Evolutionary conservation across 1,140 invertebrate genomes (phyloP), one percentile per base, ranked within the genome.

Genomic region (Paracyclopina nana): DNA sequence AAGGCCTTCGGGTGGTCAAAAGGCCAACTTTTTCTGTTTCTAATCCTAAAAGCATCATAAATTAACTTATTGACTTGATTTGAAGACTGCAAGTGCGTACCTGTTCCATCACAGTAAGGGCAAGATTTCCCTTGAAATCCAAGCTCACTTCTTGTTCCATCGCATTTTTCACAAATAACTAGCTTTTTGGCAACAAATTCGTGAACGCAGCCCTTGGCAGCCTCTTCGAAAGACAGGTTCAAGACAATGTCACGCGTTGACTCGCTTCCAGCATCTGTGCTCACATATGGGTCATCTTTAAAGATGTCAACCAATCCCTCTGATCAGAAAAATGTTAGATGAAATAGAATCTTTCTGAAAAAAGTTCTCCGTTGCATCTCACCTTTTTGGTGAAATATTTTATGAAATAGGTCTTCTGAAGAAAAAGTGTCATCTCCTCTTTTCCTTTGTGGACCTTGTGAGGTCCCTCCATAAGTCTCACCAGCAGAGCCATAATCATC

Each of bases 401-500:
- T 52, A 14, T 44, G 11, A 44, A 42, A 52, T 12, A 52, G 16
- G 22, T 52, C 31, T 18, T 52, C 50, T n/a, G 50, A 16, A 22
- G 31, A 24, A 25, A 45, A 42, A 22, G 38, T 52, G 8, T 1
- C 18, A 25, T 52, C 38, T 26, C 14, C 11, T 6, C 12, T 22
- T n/a, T 14, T n/a, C 18, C 50, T 14, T 9, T 14, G 3, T 1
- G 50, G 50, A 27, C 50, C 50, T 18, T 42, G 20, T 5, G 48
- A n/a, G 14, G 38, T 18, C 3, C 50, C 50, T n/a, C 50, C 50
- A 14, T 26, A 20, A 20, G 20, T 45, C 4, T 44, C 12, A 11
- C 30, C 34, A 8, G 50, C 52, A n/a, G 54, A 53, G 24, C 58
- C 58, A 41, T 50, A 58, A 46, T 59, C 53, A 43, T 64, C 64